Base-by-base conservation (phyloP, 2,888 invertebrate species). In the Papilio protenor region DNA sequence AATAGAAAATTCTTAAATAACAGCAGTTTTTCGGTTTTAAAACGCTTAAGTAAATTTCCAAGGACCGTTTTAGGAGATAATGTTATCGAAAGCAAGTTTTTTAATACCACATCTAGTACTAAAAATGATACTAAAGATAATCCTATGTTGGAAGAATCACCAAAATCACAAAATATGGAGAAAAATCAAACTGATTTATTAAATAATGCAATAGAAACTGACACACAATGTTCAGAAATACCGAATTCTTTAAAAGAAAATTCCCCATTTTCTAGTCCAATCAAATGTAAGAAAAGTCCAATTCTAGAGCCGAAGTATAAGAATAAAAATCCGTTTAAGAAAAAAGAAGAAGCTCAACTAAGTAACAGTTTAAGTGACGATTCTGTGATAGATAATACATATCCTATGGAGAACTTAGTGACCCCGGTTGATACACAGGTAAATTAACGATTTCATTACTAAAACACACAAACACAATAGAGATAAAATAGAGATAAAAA, bases 21-120 rank as follows among this genome's bases (percentile, higher is more conserved):
- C 3, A 66, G 66, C 49, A 90, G 89, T 11, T 90, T 90, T 78
- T 85, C 89, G 0, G 86, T 91, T 1, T 81, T 95, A 1, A 94
- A 93, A 83, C 92, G 90, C 86, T 83, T 95, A 2, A 96, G 95
- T 82, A 92, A 91, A 81, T 96, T 96, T 79, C 93, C 94, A 76
- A 88, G 94, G 82, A 95, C 95, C 0, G 83, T 92, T 1, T 80
- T 94, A 76, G 90, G 90, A 76, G 86, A 89, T 74, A 89, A 92
- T 84, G 87, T 95, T n/a, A 94, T 96, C 5, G 95, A 95, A 83
- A 96, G 96, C 83, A 95, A 95, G 77, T 96, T 96, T 86, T 96
- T 96, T 83, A 87, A 86, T 78, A 78, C 86, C 0, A 87, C 87
- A 69, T 75, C 82, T 82, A 79, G 86, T 70, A 79, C 82, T 76